A percentile compares a stretch with the other conserved stretches of the same genome.
phyloP scores from a whole-genome alignment of 2,113 vertebrate genomes.

The Cyphomyrus plagiostoma region DNA sequence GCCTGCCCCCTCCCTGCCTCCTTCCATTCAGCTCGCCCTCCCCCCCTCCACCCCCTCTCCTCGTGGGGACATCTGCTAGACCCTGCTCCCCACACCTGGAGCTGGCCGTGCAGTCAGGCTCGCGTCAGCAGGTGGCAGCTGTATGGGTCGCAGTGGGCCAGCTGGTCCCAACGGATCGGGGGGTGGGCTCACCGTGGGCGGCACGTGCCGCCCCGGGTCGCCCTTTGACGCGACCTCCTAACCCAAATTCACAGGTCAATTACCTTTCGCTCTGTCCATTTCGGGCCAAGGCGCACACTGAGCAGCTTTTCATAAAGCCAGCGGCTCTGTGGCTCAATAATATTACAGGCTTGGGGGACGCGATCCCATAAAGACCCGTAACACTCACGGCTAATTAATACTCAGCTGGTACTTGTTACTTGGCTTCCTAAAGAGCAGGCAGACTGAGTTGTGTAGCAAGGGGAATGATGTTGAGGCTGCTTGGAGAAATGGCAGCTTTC shows the following conservation, averaged over 20 bases:
- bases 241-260: conserved; percentile 4
- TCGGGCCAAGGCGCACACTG: not conserved
- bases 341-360: not conserved
- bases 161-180: not conserved
- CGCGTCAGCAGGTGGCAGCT: conserved; percentile 45
- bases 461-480: not conserved
- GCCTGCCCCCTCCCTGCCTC: not conserved
- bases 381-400: not conserved
- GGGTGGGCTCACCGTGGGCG: not conserved
- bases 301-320: conserved; percentile 1
- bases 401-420: not conserved
- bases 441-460: not conserved
- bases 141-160: conserved; percentile 32
- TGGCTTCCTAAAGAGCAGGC: not conserved
- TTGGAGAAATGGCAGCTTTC: not conserved
- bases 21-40: not conserved
- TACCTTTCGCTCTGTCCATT: not conserved
- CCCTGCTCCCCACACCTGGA: conserved; percentile 33
- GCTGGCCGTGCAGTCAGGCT: conserved; percentile 28
- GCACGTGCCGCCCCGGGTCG: not conserved
- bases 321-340: not conserved
- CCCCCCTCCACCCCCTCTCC: not conserved
- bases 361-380: not conserved
- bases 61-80: conserved; percentile 48
- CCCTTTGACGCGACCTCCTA: not conserved